Conservation (phyloP, 1,140 invertebrate species). For the Dendroctonus valens region DNA sequence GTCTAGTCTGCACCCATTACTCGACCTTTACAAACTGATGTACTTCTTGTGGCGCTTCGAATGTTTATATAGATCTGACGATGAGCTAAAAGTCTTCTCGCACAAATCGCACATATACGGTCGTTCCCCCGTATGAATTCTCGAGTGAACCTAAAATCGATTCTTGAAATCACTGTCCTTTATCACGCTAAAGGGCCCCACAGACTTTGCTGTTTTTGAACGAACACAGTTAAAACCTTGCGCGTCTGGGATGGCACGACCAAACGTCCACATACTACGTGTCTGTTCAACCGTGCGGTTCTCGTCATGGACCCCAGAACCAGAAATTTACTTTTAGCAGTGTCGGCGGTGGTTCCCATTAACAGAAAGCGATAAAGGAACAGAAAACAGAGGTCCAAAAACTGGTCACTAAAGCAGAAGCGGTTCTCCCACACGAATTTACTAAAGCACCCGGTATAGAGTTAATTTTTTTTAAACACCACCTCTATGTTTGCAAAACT, state of each 20-base stretch:
- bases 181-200: background rate
- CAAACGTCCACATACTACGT: no score
- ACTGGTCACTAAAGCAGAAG: background rate
- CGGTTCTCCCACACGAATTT: background rate
- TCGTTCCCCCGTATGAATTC: constrained; percentile 64
- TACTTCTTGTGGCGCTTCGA: constrained; percentile 61
- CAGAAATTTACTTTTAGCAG: background rate
- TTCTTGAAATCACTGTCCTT: background rate
- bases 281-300: no score
- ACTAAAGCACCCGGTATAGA: background rate
- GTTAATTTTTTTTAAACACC: background rate
- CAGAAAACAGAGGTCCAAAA: background rate
- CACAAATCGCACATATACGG: constrained; percentile 56
- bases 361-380: background rate
- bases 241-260: no score
- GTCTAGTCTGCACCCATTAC: background rate
- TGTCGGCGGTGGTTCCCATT: background rate
- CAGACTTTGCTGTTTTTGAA: background rate
- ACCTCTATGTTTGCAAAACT: no score
- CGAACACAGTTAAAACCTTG: background rate
- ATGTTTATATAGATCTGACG: constrained; percentile 63
- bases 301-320: no score
- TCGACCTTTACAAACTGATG: constrained; percentile 39
- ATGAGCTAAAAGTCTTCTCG: constrained; percentile 58
- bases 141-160: constrained; percentile 55